Percentiles rank a stretch among this genome's conserved stretches.
Conservation (phyloP, 2,797 vertebrate species). For the Ptychadena robeensis region DNA sequence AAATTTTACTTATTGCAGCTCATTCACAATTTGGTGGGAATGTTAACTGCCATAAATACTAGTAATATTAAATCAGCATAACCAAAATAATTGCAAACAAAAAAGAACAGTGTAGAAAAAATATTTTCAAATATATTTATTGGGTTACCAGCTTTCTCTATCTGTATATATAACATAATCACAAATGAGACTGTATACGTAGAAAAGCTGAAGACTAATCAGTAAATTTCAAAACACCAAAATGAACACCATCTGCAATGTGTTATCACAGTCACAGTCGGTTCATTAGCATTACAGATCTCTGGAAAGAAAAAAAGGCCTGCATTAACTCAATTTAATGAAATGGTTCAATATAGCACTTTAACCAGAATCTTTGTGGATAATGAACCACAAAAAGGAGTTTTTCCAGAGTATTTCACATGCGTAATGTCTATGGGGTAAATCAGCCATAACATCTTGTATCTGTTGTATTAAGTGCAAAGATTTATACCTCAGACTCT, state of each 20-base stretch:
- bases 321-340: too few relatives aligned
- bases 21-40: too few relatives aligned
- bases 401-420: too few relatives aligned
- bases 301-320: background rate
- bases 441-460: too few relatives aligned
- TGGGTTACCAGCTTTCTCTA: background rate
- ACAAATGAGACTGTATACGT: background rate
- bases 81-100: too few relatives aligned
- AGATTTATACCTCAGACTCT: too few relatives aligned
- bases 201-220: background rate
- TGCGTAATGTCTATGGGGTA: too few relatives aligned
- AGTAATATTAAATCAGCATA: background rate
- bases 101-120: background rate
- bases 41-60: background rate
- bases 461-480: too few relatives aligned
- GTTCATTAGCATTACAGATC: background rate
- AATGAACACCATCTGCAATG: constrained; percentile 21
- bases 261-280: constrained; percentile 21
- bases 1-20: too few relatives aligned
- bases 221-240: constrained; percentile 3
- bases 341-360: background rate
- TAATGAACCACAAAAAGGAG: too few relatives aligned
- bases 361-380: background rate
- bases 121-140: background rate
- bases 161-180: background rate